phyloP scores from a whole-genome alignment of 2,113 vertebrate genomes.

The Zosterops pallidus region DNA sequence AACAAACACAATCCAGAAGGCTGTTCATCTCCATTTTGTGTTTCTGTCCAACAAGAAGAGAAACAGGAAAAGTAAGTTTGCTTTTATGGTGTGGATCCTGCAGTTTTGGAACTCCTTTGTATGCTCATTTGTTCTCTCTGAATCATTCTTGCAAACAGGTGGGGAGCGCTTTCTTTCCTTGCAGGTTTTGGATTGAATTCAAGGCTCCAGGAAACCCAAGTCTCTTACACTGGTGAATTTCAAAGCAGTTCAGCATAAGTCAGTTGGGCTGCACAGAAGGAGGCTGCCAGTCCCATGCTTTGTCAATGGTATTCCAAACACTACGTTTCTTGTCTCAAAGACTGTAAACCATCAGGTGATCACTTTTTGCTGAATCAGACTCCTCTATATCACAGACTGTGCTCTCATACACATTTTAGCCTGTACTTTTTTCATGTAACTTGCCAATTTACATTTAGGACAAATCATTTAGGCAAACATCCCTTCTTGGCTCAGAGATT shows the following conservation, averaged over 20 bases:
- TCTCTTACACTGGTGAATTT: background rate
- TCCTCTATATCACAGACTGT: background rate
- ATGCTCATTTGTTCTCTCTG: constrained; percentile 63
- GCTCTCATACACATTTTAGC: background rate
- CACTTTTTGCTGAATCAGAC: background rate
- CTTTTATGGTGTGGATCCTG: constrained; percentile 68
- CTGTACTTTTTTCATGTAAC: background rate
- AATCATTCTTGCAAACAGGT: constrained; percentile 74
- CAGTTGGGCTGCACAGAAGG: background rate
- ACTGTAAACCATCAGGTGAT: background rate
- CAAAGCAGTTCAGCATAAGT: background rate
- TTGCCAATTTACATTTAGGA: background rate
- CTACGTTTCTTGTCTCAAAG: background rate
- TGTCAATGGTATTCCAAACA: background rate
- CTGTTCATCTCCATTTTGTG: background rate
- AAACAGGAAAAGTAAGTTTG: constrained; percentile 63
- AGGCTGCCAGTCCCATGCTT: background rate
- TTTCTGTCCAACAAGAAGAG: background rate
- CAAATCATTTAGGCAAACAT: background rate
- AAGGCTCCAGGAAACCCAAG: background rate
- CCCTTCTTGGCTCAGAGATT: background rate
- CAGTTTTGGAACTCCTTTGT: constrained; percentile 63
- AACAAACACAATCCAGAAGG: background rate
- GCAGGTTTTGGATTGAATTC: constrained; percentile 40
- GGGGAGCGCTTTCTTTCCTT: constrained; percentile 52